These are phyloP conservation scores for Cynodonichthys magdalenae DNA, from an alignment of 2,797 vertebrate species.

Conservation along the genomic window DNA sequence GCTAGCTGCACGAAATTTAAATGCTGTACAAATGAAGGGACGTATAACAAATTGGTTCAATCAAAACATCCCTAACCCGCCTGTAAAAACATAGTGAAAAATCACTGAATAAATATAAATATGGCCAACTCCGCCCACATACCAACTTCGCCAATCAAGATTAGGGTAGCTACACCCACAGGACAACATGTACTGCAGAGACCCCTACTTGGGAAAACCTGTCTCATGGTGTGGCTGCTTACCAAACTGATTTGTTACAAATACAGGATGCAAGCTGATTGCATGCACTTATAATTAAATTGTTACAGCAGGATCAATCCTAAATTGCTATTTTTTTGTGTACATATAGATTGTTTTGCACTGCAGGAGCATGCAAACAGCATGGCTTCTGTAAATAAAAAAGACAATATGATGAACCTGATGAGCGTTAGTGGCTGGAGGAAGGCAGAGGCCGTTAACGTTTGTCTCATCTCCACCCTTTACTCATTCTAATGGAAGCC, in stretches of 20 bases:
- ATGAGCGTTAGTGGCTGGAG: conserved; percentile 34
- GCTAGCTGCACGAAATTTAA: too few relatives aligned
- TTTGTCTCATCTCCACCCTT: conserved; percentile 59
- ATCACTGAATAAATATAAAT: too few relatives aligned
- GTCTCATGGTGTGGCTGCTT: not conserved
- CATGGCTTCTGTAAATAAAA: conserved; percentile 48
- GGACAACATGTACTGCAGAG: too few relatives aligned
- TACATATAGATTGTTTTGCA: conserved; percentile 26
- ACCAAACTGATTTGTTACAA: not conserved
- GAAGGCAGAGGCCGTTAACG: conserved; percentile 63
- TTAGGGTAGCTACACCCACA: too few relatives aligned
- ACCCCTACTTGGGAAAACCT: not conserved
- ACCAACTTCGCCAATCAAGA: too few relatives aligned
- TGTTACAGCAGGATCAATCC: not conserved
- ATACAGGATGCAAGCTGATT: not conserved
- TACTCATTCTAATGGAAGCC: conserved; percentile 62
- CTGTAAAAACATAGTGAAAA: too few relatives aligned
- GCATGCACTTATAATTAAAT: not conserved
- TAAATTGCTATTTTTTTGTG: not conserved
- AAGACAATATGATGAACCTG: conserved; percentile 24
- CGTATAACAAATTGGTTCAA: too few relatives aligned
- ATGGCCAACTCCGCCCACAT: too few relatives aligned
- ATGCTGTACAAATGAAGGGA: too few relatives aligned
- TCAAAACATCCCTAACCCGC: too few relatives aligned
- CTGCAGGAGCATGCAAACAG: conserved; percentile 20